Conservation (phyloP, 2,888 invertebrate genomes). For the Chirona hameri region DNA sequence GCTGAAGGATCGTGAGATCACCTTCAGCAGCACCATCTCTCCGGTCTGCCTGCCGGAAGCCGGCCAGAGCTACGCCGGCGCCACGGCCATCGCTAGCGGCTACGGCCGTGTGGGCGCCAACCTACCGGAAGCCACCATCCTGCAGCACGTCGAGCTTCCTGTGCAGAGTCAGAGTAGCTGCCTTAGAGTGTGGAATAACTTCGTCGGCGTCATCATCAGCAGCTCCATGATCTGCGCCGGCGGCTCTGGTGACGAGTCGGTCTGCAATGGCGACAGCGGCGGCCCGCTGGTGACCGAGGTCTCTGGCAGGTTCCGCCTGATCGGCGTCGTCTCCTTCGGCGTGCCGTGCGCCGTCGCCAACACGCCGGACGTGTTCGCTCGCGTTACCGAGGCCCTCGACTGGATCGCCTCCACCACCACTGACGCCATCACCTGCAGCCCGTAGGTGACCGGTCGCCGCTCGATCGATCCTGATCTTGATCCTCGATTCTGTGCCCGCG, state of each 20-base stretch:
- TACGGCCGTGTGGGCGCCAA: not conserved
- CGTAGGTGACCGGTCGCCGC: no score
- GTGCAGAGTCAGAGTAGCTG: not conserved
- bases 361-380: not conserved
- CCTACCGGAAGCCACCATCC: not conserved
- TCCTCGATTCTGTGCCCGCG: no score
- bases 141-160: not conserved
- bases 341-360: not conserved
- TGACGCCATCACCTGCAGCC: no score
- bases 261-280: conserved; percentile 25
- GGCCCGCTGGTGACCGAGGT: conserved; percentile 29
- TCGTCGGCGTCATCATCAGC: no score
- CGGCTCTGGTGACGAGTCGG: not conserved
- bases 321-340: conserved; percentile 27
- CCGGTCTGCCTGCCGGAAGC: not conserved
- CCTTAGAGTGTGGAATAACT: not conserved
- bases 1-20: not conserved
- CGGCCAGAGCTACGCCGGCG: not conserved
- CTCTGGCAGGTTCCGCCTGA: conserved; percentile 1
- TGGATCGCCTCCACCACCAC: no score
- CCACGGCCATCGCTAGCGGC: not conserved
- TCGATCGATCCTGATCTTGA: no score
- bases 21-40: not conserved
- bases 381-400: not conserved
- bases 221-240: no score